Evolutionary conservation across 2,113 vertebrate species (phyloP), one percentile per base, ranked within the genome.

Genomic region (Anhinga anhinga): DNA sequence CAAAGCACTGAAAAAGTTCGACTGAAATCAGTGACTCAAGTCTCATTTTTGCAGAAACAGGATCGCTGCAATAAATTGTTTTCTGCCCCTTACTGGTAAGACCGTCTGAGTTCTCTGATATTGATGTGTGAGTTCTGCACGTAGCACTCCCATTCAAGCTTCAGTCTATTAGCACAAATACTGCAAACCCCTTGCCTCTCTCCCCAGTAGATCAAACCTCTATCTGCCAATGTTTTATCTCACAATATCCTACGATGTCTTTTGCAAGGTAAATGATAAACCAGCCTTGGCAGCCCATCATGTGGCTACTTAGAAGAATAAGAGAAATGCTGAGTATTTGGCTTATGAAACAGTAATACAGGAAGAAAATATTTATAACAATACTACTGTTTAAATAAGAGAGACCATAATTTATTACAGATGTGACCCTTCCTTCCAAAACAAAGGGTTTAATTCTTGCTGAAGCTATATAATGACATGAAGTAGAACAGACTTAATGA

Each of bases 361-460:
- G 95, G 92, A 90, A 95, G 84, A 97, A 93, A 95, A 92, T 90
- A 95, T 90, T 96, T 93, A 65, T 77, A 93, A 90, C 62, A 88
- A 93, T 83, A 84, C 96, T 96, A 96, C 95, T 95, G 87, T 96
- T 94, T 92, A 94, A 97, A 90, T 74, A 96, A 95, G 52, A 88
- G 36, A 84, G 45, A 83, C 63, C 38, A 52, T 90, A 94, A 96
- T 86, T 94, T 63, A 92, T 77, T 73, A 86, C 93, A 97, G 90
- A 94, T 94, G 95, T 97, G 85, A 90, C 67, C 71, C 66, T 82
- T 86, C 71, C 50, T 88, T 84, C 50, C 66, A 63, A 94, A 86
- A 80, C 0, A 7, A 95, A 82, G 79, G 49, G 53, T 86, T 92
- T 82, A 81, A 86, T 74, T 92, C 88, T 66, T 88, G 52, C 50